Evolutionary conservation across 92 coral and sea anemone genomes (phyloP), one percentile per base, ranked within the genome.

Genomic region (Heliopora coerulea): DNA sequence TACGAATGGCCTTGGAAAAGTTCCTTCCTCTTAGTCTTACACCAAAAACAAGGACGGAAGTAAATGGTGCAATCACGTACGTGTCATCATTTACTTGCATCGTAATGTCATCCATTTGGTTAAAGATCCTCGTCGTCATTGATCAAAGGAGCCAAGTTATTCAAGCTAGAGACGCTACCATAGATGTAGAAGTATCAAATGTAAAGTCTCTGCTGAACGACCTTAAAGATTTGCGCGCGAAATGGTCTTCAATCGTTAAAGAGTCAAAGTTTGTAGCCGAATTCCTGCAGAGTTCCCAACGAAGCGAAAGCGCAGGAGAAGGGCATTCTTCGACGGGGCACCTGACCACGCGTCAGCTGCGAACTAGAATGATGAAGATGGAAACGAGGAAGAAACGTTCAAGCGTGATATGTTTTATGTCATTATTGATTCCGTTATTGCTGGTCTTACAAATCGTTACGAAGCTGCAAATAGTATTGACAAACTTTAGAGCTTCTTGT

Each of bases 41-140:
- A 4, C 30, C 31, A 17, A 59, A 59, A 17, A 26, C 64, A 20
- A 6, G 9, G 7, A 52, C 23, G 8, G 59, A 52, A 4, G 59
- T 52, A 24, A 18, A 52, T 52, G 59, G 59, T 3, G 6, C n/a
- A 6, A 52, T 52, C 5, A 18, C 5, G 59, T 52, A n/a, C n/a
- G n/a, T n/a, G n/a, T n/a, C n/a, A n/a, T n/a, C n/a, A n/a, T n/a
- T n/a, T n/a, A n/a, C n/a, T n/a, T n/a, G n/a, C n/a, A n/a, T n/a
- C n/a, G n/a, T n/a, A n/a, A n/a, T n/a, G n/a, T n/a, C n/a, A n/a
- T 59, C 64, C 64, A 17, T 59, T 3, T 59, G 64, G 65, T 59
- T 59, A 34, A 59, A 30, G 27, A 8, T 3, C 65, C 42, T 30
- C 11, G 60, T 54, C 13, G 60, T 5, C 13, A 54, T 54, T 54